phyloP scores from a whole-genome alignment of 2,888 invertebrate species.

The Frankliniella intonsa region DNA sequence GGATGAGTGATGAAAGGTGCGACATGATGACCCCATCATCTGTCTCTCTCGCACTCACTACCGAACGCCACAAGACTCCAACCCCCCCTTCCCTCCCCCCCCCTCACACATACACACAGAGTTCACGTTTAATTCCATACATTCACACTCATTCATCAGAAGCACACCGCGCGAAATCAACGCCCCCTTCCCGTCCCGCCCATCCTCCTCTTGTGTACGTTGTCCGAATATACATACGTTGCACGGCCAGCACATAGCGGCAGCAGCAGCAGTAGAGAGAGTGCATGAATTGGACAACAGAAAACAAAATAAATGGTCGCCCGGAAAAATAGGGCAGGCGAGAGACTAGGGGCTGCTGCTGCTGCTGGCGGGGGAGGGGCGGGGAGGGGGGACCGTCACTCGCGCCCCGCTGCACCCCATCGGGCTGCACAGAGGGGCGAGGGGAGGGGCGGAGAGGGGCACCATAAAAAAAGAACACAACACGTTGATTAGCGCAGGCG shows the following conservation, averaged over 20 bases:
- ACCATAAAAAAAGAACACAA: no score
- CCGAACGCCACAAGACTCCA: no score
- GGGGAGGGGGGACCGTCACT: no score
- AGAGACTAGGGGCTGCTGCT: background rate
- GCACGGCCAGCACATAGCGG: no score
- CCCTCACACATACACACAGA: no score
- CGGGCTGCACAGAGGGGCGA: background rate
- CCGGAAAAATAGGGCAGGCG: background rate
- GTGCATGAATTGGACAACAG: no score
- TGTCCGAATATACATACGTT: background rate
- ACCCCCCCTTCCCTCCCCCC: no score
- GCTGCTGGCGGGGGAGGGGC: background rate
- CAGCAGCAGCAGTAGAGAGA: no score
- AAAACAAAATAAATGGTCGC: background rate
- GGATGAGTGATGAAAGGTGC: no score
- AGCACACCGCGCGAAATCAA: constrained; percentile 7
- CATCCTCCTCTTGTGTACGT: background rate
- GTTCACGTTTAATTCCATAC: constrained; percentile 6
- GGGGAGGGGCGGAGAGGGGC: no score
- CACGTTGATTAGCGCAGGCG: no score
- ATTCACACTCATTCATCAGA: constrained; percentile 19
- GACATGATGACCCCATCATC: background rate
- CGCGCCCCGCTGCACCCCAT: background rate
- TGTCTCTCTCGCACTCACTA: background rate
- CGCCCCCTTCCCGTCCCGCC: constrained; percentile 13